Conservation (phyloP, 2,888 invertebrate genomes). For the Timema cristinae region DNA sequence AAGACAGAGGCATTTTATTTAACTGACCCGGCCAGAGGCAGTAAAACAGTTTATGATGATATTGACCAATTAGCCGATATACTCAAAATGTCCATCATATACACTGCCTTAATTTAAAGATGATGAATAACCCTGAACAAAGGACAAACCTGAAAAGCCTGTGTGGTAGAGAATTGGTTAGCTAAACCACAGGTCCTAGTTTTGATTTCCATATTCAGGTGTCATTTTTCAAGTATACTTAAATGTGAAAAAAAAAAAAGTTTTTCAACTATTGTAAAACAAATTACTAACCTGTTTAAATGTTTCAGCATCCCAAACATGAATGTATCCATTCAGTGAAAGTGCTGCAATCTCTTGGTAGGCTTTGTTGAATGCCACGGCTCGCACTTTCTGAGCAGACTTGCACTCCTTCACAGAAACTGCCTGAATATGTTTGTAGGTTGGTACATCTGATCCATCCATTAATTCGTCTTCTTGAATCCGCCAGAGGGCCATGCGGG, state of each 20-base stretch:
- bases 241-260: background rate
- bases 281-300: constrained; percentile 64
- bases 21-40: too few relatives aligned
- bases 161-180: too few relatives aligned
- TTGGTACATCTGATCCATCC: constrained; percentile 50
- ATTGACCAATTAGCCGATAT: too few relatives aligned
- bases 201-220: background rate
- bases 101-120: too few relatives aligned
- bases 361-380: constrained; percentile 79
- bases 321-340: constrained; percentile 89
- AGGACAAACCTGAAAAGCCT: too few relatives aligned
- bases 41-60: too few relatives aligned
- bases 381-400: constrained; percentile 75
- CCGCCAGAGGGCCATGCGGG: constrained; percentile 85
- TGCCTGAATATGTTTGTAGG: constrained; percentile 45
- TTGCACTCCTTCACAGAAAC: constrained; percentile 72
- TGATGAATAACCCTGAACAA: too few relatives aligned
- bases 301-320: constrained; percentile 86
- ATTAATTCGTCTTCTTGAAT: constrained; percentile 53
- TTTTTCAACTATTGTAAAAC: background rate
- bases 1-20: too few relatives aligned
- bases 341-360: constrained; percentile 86
- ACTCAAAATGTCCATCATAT: too few relatives aligned
- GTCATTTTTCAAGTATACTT: background rate
- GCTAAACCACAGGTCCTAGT: background rate